Base-by-base conservation (phyloP, 2,888 invertebrate species). In the Xestia xanthographa region DNA sequence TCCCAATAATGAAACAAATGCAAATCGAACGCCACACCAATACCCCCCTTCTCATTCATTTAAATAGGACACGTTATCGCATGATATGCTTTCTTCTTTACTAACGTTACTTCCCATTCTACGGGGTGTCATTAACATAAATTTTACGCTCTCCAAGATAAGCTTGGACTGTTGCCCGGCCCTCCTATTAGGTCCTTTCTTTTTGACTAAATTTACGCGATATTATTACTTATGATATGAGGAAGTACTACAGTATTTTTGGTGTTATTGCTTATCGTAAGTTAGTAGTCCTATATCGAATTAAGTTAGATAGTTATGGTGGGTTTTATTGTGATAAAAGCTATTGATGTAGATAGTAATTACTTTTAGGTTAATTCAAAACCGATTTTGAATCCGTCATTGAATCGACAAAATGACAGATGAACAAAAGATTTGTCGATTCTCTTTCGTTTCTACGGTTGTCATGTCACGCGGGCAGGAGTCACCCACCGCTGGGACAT, bases 81-180 rank as follows among this genome's bases (percentile, higher is more conserved):
- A 89, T 91, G 90, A 91, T 86, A 89, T 91, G 90, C 91, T 92
- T 92, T 92, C 92, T 93, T 86, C 79, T 84, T 53, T 73, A 68
- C 92, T 91, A 92, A 93, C 92, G 92, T 92, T 93, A 92, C 92
- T 94, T 93, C 90, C 92, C 92, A 89, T 91, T 90, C 87, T 88
- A 89, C 90, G 90, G 89, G 79, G 91, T 86, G 90, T 95, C 94
- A 95, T 95, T 95, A 95, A 95, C 95, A 95, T 95, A 95, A 95
- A 95, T 95, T 95, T 94, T 93, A 94, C 94, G 94, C 92, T 87
- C 92, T 91, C 90, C 89, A 89, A 94, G 92, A 94, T 94, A 94
- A 94, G 92, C 92, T 92, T 92, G 93, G 94, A 93, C 92, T 90
- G 87, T 86, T 92, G 93, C 93, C 92, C 93, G 89, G 91, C 92